Evolutionary conservation across 2,113 vertebrate species (phyloP).

Genomic region (Eidolon helvum): DNA sequence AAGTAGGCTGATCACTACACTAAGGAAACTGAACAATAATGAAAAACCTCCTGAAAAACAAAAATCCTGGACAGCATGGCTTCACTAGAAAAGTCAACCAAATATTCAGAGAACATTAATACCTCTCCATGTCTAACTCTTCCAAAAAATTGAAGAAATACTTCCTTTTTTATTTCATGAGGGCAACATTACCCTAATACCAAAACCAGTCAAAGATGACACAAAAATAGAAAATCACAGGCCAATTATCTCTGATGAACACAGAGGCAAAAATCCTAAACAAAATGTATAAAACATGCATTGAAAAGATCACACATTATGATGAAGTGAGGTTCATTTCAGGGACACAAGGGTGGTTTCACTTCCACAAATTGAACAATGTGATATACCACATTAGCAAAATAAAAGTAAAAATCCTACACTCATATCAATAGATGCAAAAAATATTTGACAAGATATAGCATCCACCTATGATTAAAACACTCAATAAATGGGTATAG

Average conservation of each 20-base stretch:
- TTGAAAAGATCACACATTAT: not conserved
- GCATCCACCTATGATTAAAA: not conserved
- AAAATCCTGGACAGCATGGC: not conserved
- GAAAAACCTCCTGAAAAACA: no score
- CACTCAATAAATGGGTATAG: not conserved
- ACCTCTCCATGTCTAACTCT: not conserved
- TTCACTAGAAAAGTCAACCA: not conserved
- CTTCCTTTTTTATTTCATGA: not conserved
- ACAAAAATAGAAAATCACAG: not conserved
- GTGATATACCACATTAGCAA: not conserved
- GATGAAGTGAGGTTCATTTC: not conserved
- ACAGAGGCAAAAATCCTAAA: not conserved
- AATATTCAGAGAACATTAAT: not conserved
- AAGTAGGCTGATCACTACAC: not conserved
- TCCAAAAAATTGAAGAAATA: not conserved
- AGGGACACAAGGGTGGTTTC: not conserved
- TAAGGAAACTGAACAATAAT: not conserved
- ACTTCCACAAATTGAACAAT: not conserved
- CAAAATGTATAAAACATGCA: not conserved
- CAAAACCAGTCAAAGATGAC: not conserved
- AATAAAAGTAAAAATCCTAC: not conserved
- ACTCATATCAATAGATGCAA: not conserved
- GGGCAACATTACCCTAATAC: not conserved
- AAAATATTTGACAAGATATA: not conserved
- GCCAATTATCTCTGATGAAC: not conserved